Evolutionary conservation across 2,797 vertebrate genomes (phyloP), one percentile per base, ranked within the genome.

Genomic region (Rachycentron canadum): DNA sequence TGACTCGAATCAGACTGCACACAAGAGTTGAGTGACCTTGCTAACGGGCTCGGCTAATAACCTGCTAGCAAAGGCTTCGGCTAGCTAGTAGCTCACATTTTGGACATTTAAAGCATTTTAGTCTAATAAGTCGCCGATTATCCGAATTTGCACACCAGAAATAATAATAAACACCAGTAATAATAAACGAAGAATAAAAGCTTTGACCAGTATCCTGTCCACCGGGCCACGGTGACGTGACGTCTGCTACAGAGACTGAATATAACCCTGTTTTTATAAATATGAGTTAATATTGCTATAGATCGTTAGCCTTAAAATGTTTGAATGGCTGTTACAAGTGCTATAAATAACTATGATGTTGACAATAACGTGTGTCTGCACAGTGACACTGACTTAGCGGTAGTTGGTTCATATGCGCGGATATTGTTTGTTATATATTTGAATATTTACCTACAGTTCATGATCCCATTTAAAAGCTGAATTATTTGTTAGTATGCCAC

Each of bases 1-100:
- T 3, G 1, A 7, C 25, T 28, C 16, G 1, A 3, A n/a, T 34
- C 3, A 4, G 28, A 40, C 2, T 8, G 1, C 12, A 7, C 5
- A 17, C 2, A 50, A 7, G 0, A 58, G 28, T 58, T 25, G 1
- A 59, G 79, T 94, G 89, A 93, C 91, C 90, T 93, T 92, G 90
- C 86, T 91, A 88, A 81, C 76, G 41, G 5, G 32, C 32, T 74
- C 21, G 11, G 83, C 87, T 76, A 85, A 49, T 28, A 2, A n/a
- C 56, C 36, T 55, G 73, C 63, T 88, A 84, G 56, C 83, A 68
- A 38, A 17, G 25, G 38, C 43, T 69, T 60, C 19, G 53, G 43
- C 49, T 63, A 49, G 71, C 57, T 41, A 4, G 1, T 34, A 21
- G 26, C 59, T 69, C 7, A 14, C 7, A 21, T 30, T 59, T 43